Conservation (phyloP, 2,888 invertebrate genomes). For the Agonopterix arenella region DNA sequence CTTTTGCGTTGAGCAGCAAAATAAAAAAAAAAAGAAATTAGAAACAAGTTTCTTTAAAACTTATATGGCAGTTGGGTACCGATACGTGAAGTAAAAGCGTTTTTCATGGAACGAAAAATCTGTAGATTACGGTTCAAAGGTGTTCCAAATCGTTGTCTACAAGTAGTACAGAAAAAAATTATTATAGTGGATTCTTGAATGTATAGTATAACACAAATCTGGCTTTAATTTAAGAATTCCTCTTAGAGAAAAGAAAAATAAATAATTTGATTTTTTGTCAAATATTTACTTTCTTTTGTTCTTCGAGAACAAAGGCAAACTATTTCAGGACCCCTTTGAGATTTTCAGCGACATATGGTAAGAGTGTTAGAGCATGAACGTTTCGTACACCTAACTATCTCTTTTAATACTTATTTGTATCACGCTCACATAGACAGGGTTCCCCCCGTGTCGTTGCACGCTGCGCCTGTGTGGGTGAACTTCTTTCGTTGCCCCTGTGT, state of each 20-base stretch:
- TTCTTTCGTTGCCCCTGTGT: slow-evolving; percentile 68
- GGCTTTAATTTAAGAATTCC: too few species aligned
- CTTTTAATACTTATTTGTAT: slow-evolving; percentile 74
- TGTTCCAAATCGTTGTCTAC: too few species aligned
- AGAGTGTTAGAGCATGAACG: slow-evolving; percentile 36
- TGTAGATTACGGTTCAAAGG: too few species aligned
- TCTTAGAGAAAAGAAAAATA: neutral
- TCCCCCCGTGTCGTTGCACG: slow-evolving; percentile 54
- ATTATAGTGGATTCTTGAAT: too few species aligned
- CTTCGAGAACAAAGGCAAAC: slow-evolving; percentile 3
- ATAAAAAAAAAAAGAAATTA: too few species aligned
- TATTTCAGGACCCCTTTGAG: slow-evolving; percentile 13
- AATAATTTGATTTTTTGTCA: neutral
- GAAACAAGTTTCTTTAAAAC: too few species aligned
- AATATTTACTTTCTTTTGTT: slow-evolving; percentile 3
- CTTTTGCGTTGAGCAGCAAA: too few species aligned
- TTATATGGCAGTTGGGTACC: too few species aligned
- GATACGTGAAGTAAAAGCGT: too few species aligned
- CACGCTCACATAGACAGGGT: slow-evolving; percentile 47
- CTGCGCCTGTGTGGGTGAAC: slow-evolving; percentile 59
- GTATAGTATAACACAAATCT: too few species aligned
- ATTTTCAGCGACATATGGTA: slow-evolving; percentile 35
- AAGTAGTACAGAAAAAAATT: too few species aligned
- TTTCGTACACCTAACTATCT: slow-evolving; percentile 65
- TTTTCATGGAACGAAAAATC: too few species aligned